Conservation (phyloP, 1,140 invertebrate species). For the Brachystomella parvula region DNA sequence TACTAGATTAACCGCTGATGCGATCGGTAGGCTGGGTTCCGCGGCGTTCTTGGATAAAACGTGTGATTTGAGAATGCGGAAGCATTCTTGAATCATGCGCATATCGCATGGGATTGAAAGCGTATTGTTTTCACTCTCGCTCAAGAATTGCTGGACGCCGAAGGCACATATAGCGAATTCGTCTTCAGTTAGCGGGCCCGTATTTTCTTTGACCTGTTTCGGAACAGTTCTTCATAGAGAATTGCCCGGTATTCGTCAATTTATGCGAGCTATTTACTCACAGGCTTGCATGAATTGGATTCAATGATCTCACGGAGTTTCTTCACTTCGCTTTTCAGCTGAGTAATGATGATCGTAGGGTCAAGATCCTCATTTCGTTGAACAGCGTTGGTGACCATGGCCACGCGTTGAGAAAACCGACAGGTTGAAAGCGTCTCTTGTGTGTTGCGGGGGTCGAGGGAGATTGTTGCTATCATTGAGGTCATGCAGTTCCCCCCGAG, state of each 20-base stretch:
- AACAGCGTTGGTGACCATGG: slow-evolving; percentile 54
- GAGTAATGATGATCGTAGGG: slow-evolving; percentile 47
- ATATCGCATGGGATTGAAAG: slow-evolving; percentile 31
- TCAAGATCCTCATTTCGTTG: slow-evolving; percentile 50
- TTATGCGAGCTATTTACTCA: slow-evolving; percentile 3
- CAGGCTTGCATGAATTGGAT: slow-evolving; percentile 18
- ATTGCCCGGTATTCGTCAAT: too few relatives aligned
- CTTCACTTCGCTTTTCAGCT: slow-evolving; percentile 46
- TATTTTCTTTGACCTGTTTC: slow-evolving; percentile 17
- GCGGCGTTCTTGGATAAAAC: neutral
- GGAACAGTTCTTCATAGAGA: too few relatives aligned
- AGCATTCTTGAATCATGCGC: slow-evolving; percentile 34
- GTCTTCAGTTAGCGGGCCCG: slow-evolving; percentile 19
- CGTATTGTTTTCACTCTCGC: slow-evolving; percentile 21
- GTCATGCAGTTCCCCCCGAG: slow-evolving; percentile 59
- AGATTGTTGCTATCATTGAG: slow-evolving; percentile 57
- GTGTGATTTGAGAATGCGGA: slow-evolving; percentile 27
- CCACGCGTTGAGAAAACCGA: slow-evolving; percentile 58
- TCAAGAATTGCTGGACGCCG: slow-evolving; percentile 28
- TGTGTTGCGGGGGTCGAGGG: slow-evolving; percentile 49
- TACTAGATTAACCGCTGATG: too few relatives aligned
- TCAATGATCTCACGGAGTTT: slow-evolving; percentile 37
- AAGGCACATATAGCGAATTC: slow-evolving; percentile 20
- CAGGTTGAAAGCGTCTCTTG: slow-evolving; percentile 59
- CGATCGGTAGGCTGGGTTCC: neutral